These are phyloP conservation scores for Sinocyclocheilus anshuiensis DNA, from an alignment of 2,113 vertebrate genomes.

Conservation along the genomic window DNA sequence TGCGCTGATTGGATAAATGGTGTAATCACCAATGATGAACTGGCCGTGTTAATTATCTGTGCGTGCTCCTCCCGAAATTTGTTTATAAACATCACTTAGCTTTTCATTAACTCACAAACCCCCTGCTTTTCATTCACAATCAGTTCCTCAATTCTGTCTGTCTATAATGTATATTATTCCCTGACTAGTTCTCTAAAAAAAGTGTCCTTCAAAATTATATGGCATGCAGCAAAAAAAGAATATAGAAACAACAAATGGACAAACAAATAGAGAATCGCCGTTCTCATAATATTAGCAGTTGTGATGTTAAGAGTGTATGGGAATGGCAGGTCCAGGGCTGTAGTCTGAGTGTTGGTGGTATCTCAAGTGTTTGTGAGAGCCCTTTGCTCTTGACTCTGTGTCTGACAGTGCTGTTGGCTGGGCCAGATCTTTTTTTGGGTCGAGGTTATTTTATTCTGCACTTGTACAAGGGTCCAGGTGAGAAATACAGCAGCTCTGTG, in stretches of 20 bases:
- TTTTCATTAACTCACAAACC: too few relatives aligned
- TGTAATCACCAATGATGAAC: too few relatives aligned
- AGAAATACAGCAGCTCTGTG: slow-evolving; percentile 71
- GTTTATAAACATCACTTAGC: too few relatives aligned
- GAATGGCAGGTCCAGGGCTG: background rate
- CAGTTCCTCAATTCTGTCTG: background rate
- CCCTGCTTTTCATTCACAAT: background rate
- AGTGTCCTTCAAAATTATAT: background rate
- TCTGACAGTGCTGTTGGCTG: slow-evolving; percentile 13
- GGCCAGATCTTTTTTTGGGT: background rate
- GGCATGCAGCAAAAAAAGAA: background rate
- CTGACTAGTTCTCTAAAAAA: background rate
- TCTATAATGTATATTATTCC: background rate
- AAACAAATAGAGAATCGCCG: background rate
- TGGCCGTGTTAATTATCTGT: too few relatives aligned
- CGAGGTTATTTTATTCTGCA: slow-evolving; percentile 35
- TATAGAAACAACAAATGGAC: background rate
- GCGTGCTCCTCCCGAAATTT: too few relatives aligned
- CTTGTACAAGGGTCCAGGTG: slow-evolving; percentile 61
- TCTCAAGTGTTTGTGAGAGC: slow-evolving; percentile 24
- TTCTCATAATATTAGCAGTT: background rate
- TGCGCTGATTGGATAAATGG: too few relatives aligned
- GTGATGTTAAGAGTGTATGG: slow-evolving; percentile 4
- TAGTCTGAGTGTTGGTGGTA: slow-evolving; percentile 2
- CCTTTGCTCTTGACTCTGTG: slow-evolving; percentile 47